These are phyloP conservation scores for Beris chalybata DNA, from an alignment of 2,888 invertebrate species.

Conservation along the genomic window DNA sequence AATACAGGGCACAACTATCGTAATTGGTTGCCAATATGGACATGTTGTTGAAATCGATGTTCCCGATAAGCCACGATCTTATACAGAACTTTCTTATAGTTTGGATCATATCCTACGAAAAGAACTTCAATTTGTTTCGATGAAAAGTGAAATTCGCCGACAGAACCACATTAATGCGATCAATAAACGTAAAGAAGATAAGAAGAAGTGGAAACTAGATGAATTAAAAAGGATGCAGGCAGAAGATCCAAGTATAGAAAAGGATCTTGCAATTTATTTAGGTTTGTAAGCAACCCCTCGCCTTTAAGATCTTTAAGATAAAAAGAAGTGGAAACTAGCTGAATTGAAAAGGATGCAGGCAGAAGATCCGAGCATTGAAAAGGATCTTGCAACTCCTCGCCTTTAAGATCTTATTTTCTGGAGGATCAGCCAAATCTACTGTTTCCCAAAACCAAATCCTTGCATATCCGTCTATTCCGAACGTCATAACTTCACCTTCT, in stretches of 20 bases:
- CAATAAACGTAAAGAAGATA: constrained; percentile 58
- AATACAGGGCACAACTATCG: constrained; percentile 48
- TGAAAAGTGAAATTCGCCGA: constrained; percentile 63
- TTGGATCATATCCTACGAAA: constrained; percentile 51
- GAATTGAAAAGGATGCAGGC: constrained; percentile 63
- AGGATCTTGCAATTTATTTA: constrained; percentile 64
- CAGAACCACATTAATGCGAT: constrained; percentile 63
- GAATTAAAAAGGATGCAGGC: constrained; percentile 63
- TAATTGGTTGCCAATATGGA: constrained; percentile 62
- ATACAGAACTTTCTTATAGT: constrained; percentile 58
- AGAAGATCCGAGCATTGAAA: constrained; percentile 63
- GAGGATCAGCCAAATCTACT: constrained; percentile 83
- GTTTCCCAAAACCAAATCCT: constrained; percentile 89
- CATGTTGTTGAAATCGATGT: constrained; percentile 61
- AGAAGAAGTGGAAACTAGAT: constrained; percentile 59
- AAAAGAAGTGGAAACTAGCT: constrained; percentile 59
- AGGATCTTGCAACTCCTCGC: constrained; percentile 59
- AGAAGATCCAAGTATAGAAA: constrained; percentile 63
- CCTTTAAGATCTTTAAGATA: constrained; percentile 45
- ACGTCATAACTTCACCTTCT: constrained; percentile 52
- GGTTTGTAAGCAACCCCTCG: constrained; percentile 56
- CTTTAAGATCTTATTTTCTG: constrained; percentile 57
- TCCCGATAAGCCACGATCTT: constrained; percentile 53
- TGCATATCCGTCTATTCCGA: constrained; percentile 75
- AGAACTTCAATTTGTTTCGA: constrained; percentile 60